Base-by-base conservation (phyloP, 1,140 invertebrate genomes). In the Agrypnia vestita region DNA sequence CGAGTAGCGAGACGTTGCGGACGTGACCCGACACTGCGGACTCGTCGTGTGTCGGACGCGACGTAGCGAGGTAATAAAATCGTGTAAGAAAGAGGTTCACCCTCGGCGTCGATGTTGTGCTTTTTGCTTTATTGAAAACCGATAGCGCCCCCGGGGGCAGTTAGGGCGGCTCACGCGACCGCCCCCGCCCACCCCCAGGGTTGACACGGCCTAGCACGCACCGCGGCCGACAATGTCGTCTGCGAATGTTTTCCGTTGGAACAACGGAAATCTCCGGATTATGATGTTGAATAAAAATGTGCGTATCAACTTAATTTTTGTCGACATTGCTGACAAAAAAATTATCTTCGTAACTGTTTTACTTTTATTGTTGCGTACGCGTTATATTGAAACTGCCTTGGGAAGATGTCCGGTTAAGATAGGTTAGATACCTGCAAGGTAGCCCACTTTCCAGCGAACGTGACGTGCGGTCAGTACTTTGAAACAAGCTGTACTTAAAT, bases 121-220 rank as follows among this genome's bases (percentile, higher is more conserved):
- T 62, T 80, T 80, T 80, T 72, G 79, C 74, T 80, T 80, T 80
- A 80, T 80, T 80, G 79, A 80, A 80, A 80, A 80, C 74, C 74
- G 75, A 80, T 80, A 73, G 79, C 67, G 75, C 79, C 79, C 74
- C 12, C 74, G 79, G 79, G 79, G 79, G 79, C 53, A 46, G 74
- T 80, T 80, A 71, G 64, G 49, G 73, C 61, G 49, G 61, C 47
- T 73, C 69, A 53, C 69, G 69, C 25, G 49, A 73, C 69, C 69
- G 69, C 69, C 69, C 47, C 71, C 25, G 21, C 49, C 71, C 13
- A 13, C 25, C 46, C 53, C 43, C n/a, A 47, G 6, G 10, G 43
- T 71, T 6, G 3, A 35, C 49, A 15, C 43, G 15, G n/a, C 64
- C 64, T n/a, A n/a, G n/a, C 64, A 13, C 17, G 15, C 15, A 13